Evolutionary conservation across 2,888 invertebrate species (phyloP), one percentile per base, ranked within the genome.

Genomic region (Oxytorus armatus): DNA sequence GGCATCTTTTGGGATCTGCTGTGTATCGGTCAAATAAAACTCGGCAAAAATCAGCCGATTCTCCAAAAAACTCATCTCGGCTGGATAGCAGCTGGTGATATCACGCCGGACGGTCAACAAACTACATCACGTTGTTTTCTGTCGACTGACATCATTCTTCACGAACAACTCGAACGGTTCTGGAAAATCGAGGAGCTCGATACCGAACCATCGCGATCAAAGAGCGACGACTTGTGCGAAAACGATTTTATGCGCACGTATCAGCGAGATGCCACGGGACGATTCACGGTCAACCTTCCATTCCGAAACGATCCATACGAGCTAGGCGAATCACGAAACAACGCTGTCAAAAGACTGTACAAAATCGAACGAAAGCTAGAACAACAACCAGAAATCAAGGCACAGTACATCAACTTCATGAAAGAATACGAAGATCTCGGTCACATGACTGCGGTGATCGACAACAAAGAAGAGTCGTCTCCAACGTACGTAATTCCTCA

Each of bases 41-140:
- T 69, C 29, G 69, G 59, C 44, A 49, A 47, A 29, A 29, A 68
- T 59, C 42, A 25, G 14, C 59, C 68, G 7, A 57, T 16, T 16
- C 29, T 78, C 1, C 73, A 78, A 57, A 78, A 78, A 39, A 73
- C 78, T 8, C 55, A 65, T 14, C 39, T 78, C 2, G 78, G 73
- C 10, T 78, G 78, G 66, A 53, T 78, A 14, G 23, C 65, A 16
- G 72, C 51, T 8, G 70, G 77, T 44, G 14, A 25, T 1, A 49
- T 65, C 4, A 16, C 63, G 5, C 29, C 29, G 5, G 23, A 21
- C 18, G 25, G 21, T 29, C 44, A 57, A 59, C 23, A 44, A 47
- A 11, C 11, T 16, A 16, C 1, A 47, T 4, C 25, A 16, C 8
- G 29, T 14, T 47, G 47, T 29, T 70, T 14, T 29, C 10, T 42